phyloP scores from a whole-genome alignment of 2,797 vertebrate species.

The Pelobates cultripes region DNA sequence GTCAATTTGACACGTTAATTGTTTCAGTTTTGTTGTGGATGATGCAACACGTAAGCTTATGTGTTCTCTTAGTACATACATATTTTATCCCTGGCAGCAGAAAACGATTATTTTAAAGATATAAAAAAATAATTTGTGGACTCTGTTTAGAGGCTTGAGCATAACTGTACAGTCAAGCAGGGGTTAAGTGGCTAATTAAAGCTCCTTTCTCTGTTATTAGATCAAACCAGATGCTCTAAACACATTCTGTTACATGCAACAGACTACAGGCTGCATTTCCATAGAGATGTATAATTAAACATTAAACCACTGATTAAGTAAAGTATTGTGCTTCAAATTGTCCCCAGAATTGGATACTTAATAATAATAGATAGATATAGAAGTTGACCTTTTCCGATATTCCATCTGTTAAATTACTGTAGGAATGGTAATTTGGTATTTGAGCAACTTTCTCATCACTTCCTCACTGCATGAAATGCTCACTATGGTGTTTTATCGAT shows the following conservation, averaged over 20 bases:
- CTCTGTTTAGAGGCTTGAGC: neutral
- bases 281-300: constrained; percentile 40
- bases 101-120: neutral
- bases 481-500: neutral
- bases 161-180: constrained; percentile 5
- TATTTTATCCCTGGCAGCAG: neutral
- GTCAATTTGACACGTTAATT: no score
- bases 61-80: no score
- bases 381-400: constrained; percentile 45
- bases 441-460: constrained; percentile 7
- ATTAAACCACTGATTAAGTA: constrained; percentile 40
- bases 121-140: neutral
- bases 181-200: constrained; percentile 44
- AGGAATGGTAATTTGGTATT: constrained; percentile 27
- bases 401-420: constrained; percentile 46
- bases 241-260: constrained; percentile 35
- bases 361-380: constrained; percentile 49
- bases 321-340: constrained; percentile 5
- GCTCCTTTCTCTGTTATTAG: constrained; percentile 45
- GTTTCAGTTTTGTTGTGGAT: no score
- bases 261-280: constrained; percentile 23
- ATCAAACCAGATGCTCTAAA: constrained; percentile 46
- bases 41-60: no score
- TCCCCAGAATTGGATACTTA: constrained; percentile 39
- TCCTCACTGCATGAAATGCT: constrained; percentile 1